Conservation (phyloP, 2,113 vertebrate genomes). For the Opisthocomus hoazin region DNA sequence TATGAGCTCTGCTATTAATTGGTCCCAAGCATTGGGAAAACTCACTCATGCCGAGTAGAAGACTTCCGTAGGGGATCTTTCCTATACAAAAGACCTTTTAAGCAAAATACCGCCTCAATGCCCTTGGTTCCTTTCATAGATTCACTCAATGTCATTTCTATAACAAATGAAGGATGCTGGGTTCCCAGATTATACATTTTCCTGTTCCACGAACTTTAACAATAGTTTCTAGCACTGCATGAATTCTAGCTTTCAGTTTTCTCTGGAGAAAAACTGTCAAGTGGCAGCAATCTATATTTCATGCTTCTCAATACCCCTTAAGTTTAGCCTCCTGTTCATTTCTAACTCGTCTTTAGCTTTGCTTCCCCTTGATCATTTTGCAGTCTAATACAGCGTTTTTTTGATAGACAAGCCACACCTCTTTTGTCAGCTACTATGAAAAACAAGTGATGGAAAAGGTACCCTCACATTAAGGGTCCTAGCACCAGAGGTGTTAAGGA, state of each 20-base stretch:
- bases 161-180: neutral
- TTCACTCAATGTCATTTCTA: neutral
- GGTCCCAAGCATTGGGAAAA: neutral
- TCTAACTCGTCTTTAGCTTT: neutral
- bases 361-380: neutral
- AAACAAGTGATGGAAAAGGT: neutral
- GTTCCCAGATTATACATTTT: neutral
- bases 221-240: neutral
- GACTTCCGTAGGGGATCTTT: neutral
- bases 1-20: neutral
- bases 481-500: neutral
- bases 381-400: neutral
- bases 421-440: neutral
- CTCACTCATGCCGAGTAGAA: accelerated
- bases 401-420: neutral
- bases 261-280: neutral
- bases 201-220: neutral
- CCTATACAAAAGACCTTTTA: neutral
- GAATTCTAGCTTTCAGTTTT: neutral
- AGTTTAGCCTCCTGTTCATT: neutral
- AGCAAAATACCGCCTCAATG: neutral
- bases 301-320: neutral
- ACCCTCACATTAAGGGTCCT: neutral
- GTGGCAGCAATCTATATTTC: neutral
- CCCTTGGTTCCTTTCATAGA: neutral